Conservation (phyloP, 2,888 invertebrate species). For the Synergus gifuensis region DNA sequence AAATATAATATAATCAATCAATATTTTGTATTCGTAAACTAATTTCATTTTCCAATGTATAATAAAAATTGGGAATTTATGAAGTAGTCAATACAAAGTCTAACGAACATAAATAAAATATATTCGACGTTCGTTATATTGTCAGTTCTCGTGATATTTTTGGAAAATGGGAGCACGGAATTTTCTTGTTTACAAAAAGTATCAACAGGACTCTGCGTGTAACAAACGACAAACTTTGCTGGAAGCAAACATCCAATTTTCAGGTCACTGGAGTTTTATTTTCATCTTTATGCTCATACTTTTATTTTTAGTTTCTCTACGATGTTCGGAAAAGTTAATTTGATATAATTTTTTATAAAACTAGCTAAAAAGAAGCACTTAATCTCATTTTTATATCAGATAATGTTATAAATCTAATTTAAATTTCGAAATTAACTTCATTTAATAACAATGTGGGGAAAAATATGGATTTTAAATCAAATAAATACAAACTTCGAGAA, state of each 20-base stretch:
- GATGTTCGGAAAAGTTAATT: not conserved
- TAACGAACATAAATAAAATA: not conserved
- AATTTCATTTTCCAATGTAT: not conserved
- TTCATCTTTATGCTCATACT: not conserved
- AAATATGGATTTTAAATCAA: no score
- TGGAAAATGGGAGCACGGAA: not conserved
- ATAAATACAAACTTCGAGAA: no score
- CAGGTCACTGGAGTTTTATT: slow-evolving; percentile 2
- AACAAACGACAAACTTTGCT: not conserved
- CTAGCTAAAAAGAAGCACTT: not conserved
- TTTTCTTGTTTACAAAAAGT: slow-evolving; percentile 13
- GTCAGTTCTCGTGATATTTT: not conserved
- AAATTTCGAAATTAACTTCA: no score
- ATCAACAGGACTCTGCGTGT: not conserved
- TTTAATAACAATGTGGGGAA: no score
- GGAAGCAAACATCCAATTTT: slow-evolving; percentile 12
- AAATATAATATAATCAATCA: no score
- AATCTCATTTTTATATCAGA: no score
- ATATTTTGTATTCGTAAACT: not conserved
- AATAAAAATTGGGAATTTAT: not conserved
- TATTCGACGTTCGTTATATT: not conserved
- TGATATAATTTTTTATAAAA: not conserved
- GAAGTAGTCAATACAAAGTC: not conserved
- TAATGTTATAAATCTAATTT: no score
- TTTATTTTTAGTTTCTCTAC: not conserved